phyloP scores from a whole-genome alignment of 1,140 invertebrate genomes.

The Steinernema feltiae region DNA sequence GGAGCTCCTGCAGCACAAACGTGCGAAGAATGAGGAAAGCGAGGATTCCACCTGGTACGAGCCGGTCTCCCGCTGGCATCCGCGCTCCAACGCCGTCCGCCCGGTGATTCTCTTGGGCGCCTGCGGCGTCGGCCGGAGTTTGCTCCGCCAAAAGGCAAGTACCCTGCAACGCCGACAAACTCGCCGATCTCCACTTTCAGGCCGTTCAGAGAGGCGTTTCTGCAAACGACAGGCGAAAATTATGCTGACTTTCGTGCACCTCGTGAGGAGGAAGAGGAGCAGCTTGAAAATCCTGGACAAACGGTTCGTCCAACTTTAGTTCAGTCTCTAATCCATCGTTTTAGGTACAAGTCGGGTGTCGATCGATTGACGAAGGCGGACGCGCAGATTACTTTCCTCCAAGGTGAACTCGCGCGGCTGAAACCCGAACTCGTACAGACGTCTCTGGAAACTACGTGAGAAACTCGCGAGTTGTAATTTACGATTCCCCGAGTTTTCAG shows the following conservation, averaged over 20 bases:
- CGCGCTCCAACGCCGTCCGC: no score
- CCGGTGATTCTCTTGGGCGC: no score
- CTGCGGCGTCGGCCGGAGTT: no score
- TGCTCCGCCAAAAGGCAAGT: no score
- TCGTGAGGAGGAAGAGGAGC: background rate
- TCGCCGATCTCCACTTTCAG: no score
- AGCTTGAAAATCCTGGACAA: background rate
- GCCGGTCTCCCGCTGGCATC: no score
- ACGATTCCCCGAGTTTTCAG: slow-evolving; percentile 58
- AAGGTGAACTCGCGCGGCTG: slow-evolving; percentile 74
- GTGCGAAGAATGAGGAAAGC: no score
- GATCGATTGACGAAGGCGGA: slow-evolving; percentile 50
- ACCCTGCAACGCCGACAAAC: no score
- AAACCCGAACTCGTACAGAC: slow-evolving; percentile 83
- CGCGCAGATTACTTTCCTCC: slow-evolving; percentile 66
- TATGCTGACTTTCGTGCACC: background rate
- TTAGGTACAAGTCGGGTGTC: slow-evolving; percentile 48
- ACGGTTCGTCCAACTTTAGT: background rate
- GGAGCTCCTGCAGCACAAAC: no score
- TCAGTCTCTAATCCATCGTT: background rate
- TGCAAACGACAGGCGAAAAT: no score
- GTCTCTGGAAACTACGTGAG: slow-evolving; percentile 75
- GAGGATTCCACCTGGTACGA: no score
- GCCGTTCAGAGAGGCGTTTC: no score
- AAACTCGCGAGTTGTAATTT: slow-evolving; percentile 26